These are phyloP conservation scores for Podocnemis expansa DNA, from an alignment of 2,113 vertebrate species.

Conservation along the genomic window DNA sequence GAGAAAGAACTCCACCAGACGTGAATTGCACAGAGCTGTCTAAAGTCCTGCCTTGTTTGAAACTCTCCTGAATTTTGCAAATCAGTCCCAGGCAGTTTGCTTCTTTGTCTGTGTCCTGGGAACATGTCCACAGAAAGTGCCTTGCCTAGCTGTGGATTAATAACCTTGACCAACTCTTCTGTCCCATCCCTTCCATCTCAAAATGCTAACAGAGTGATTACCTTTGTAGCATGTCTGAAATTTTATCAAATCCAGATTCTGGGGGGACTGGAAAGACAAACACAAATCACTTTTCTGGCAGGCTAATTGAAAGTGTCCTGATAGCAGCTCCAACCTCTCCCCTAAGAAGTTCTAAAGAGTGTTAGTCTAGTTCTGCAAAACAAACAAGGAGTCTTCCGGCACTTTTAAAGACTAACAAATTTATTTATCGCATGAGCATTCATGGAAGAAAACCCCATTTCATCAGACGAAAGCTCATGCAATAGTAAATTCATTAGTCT, in stretches of 20 bases:
- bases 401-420: too few relatives aligned
- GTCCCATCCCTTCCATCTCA: not conserved
- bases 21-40: not conserved
- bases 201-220: not conserved
- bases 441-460: too few relatives aligned
- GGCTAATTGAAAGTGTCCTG: not conserved
- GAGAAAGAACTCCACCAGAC: not conserved
- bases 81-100: not conserved
- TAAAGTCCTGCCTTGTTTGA: not conserved
- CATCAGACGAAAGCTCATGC: too few relatives aligned
- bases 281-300: not conserved
- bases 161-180: not conserved
- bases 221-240: not conserved
- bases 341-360: not conserved
- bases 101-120: not conserved
- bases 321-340: too few relatives aligned
- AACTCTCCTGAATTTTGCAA: not conserved
- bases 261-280: not conserved
- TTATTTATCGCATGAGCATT: too few relatives aligned
- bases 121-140: rapidly evolving
- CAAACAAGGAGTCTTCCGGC: too few relatives aligned
- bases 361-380: too few relatives aligned
- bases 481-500: too few relatives aligned
- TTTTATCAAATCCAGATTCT: not conserved
- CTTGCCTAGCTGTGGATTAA: not conserved